A percentile compares a stretch with the other conserved stretches of the same genome.
Evolutionary conservation across 1,140 invertebrate species (phyloP).

Genomic region (Drosophila pectinifera): DNA sequence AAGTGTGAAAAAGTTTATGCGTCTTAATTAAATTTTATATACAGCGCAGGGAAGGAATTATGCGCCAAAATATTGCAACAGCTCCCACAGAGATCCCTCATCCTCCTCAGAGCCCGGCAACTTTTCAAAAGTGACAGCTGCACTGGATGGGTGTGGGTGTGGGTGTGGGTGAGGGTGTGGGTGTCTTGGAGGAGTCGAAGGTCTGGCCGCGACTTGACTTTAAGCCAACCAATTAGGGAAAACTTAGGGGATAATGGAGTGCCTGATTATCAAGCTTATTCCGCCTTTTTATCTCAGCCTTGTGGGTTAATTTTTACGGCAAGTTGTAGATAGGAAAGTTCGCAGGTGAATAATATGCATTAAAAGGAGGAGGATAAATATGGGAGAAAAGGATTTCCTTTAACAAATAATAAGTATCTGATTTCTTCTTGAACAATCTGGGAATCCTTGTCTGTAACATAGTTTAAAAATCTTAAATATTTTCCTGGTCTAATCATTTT

Average conservation of each 20-base stretch:
- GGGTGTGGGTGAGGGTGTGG: neutral
- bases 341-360: conserved; percentile 4
- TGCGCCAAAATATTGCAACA: conserved; percentile 56
- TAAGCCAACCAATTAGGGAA: conserved; percentile 71
- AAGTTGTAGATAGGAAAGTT: neutral
- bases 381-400: no score
- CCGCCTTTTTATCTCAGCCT: conserved; percentile 10
- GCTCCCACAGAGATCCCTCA: conserved; percentile 48
- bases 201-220: conserved; percentile 56
- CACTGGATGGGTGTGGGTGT: conserved; percentile 41
- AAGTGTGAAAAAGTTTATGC: conserved; percentile 81
- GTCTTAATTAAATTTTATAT: conserved; percentile 82
- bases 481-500: neutral
- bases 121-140: conserved; percentile 82
- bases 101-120: conserved; percentile 43
- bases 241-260: conserved; percentile 69
- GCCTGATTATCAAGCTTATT: conserved; percentile 54
- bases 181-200: neutral
- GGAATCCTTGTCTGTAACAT: no score
- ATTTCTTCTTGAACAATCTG: no score
- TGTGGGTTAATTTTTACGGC: conserved; percentile 4
- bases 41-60: conserved; percentile 59
- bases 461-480: no score
- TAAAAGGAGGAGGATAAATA: no score
- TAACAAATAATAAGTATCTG: no score